Percentiles rank a stretch among this genome's conserved stretches.
Evolutionary conservation across 2,113 vertebrate species (phyloP).

Genomic region (Anseranas semipalmata): DNA sequence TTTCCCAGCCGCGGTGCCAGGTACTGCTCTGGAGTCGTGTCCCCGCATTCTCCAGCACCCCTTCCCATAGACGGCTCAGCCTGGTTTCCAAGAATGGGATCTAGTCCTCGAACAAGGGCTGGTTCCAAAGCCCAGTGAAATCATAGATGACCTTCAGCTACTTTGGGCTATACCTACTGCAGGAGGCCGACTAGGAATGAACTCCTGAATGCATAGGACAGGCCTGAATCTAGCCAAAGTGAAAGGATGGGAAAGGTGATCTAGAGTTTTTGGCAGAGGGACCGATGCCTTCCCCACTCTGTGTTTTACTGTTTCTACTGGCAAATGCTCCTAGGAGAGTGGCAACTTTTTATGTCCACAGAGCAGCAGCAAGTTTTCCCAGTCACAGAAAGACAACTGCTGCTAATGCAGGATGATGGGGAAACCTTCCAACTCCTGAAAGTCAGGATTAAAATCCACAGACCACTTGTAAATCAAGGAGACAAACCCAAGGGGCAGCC

Average conservation of each 20-base stretch:
- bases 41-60: not conserved
- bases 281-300: not conserved
- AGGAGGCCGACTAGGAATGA: not conserved
- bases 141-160: not conserved
- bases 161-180: not conserved
- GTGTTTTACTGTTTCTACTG: not conserved
- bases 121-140: not conserved
- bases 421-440: not conserved
- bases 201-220: not conserved
- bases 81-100: not conserved
- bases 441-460: slow-evolving; percentile 3
- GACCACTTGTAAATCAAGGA: not conserved
- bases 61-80: not conserved
- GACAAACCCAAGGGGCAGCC: not conserved
- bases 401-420: not conserved
- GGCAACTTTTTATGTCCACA: not conserved
- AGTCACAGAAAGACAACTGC: not conserved
- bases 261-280: not conserved
- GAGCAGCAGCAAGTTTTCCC: not conserved
- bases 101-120: not conserved
- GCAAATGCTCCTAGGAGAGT: not conserved
- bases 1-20: not conserved
- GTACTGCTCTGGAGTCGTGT: not conserved
- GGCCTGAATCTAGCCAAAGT: not conserved
- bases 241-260: not conserved